Conservation (phyloP, 2,888 invertebrate genomes). For the Caenorhabditis macrosperma region DNA sequence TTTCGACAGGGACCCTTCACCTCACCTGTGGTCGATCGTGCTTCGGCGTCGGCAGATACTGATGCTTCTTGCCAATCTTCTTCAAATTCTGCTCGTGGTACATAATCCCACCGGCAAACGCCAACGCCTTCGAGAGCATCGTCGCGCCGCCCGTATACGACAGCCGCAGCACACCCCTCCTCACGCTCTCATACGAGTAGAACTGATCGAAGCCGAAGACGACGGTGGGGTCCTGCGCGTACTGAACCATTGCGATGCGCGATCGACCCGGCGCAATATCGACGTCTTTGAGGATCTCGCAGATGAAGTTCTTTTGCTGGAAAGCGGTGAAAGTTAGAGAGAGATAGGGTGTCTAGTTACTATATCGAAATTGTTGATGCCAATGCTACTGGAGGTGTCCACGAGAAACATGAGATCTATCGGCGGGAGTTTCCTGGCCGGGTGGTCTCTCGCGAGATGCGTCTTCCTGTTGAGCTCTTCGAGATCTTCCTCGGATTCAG, state of each 20-base stretch:
- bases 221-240: conserved; percentile 74
- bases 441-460: conserved; percentile 69
- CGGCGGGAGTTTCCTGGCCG: conserved; percentile 74
- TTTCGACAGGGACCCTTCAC: too few relatives aligned
- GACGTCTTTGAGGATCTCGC: conserved; percentile 69
- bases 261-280: conserved; percentile 77
- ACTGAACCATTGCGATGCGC: conserved; percentile 71
- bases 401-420: conserved; percentile 77
- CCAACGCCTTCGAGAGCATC: conserved; percentile 76
- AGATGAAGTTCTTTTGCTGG: conserved; percentile 72
- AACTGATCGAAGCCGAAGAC: conserved; percentile 78
- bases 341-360: conserved; percentile 32
- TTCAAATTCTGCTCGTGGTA: conserved; percentile 78
- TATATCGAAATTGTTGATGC: conserved; percentile 73
- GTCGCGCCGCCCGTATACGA: conserved; percentile 78
- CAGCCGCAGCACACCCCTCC: conserved; percentile 73
- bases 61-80: conserved; percentile 64
- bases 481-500: conserved; percentile 26
- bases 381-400: conserved; percentile 75
- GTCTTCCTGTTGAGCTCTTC: conserved; percentile 54
- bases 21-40: conserved; percentile 76
- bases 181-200: conserved; percentile 69
- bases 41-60: conserved; percentile 74
- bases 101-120: conserved; percentile 76
- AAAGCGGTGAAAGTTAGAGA: conserved; percentile 5